Evolutionary conservation across 1,140 invertebrate species (phyloP), one percentile per base, ranked within the genome.

Genomic region (Phymastichus coffea): DNA sequence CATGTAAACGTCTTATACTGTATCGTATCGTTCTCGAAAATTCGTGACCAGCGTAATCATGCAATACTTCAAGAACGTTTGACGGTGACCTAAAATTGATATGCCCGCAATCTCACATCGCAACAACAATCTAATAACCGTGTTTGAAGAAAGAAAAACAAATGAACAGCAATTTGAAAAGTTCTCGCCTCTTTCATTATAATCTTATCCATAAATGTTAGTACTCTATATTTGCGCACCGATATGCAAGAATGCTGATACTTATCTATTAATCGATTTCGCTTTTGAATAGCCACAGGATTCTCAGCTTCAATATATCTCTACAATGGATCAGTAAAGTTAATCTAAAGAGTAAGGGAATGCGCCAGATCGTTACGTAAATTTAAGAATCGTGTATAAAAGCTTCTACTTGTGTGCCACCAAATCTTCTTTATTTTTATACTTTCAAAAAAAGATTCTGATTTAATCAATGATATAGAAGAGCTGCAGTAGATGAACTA

Each of bases 41-140:
- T 43, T 54, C 52, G 52, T 44, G 52, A 54, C 52, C 15, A 54
- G 44, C n/a, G 25, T 44, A 52, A 52, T 52, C 20, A 22, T 15
- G n/a, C 33, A 20, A 37, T 19, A 28, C 40, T 40, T 52, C 4
- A 20, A 38, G 19, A 20, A 17, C 47, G 22, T 12, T 2, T 4
- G 4, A 35, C 4, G 14, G 30, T 7, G 8, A 7, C 14, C 19
- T 22, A 17, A 17, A n/a, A 33, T 12, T 12, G 46, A 47, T 15
- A 17, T 30, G n/a, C 26, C 10, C 26, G 25, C 7, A 28, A 47
- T 22, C 20, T 41, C 12, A 41, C 6, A 19, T 41, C n/a, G n/a
- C n/a, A n/a, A n/a, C n/a, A n/a, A n/a, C n/a, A n/a, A n/a, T n/a
- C n/a, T n/a, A n/a, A n/a, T n/a, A n/a, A n/a, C n/a, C n/a, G n/a